These are phyloP conservation scores for Meleagris gallopavo DNA, from an alignment of 2,113 vertebrate genomes.

Conservation along the genomic window DNA sequence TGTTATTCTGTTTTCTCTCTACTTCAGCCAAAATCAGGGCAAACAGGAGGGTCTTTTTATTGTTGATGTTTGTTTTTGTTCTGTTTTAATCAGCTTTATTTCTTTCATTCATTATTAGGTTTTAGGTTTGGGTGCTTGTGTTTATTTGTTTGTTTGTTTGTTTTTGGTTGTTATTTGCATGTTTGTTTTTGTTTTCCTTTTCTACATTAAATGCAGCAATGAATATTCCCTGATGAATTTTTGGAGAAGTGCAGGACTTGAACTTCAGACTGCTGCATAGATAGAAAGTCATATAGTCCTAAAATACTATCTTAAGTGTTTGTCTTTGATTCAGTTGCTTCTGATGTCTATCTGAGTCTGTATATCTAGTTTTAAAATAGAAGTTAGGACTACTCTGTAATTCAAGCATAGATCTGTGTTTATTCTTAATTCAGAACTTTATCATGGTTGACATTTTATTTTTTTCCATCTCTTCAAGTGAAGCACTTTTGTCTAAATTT, in stretches of 20 bases:
- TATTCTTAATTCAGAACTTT: neutral
- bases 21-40: neutral
- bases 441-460: neutral
- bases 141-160: neutral
- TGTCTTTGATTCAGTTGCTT: neutral
- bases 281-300: neutral
- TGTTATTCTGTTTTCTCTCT: neutral
- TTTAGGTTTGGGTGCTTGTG: neutral
- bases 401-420: neutral
- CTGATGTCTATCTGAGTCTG: neutral
- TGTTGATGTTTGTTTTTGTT: neutral
- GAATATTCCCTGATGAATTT: neutral
- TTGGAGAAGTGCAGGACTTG: neutral
- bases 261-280: accelerated
- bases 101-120: neutral
- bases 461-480: neutral
- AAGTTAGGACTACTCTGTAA: neutral
- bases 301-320: neutral
- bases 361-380: neutral
- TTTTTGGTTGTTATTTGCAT: neutral
- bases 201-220: neutral
- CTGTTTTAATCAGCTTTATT: neutral
- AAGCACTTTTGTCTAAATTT: neutral
- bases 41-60: neutral
- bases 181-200: neutral